Evolutionary conservation across 37 sponge, comb jelly and placozoan species (phyloP).

Genomic region (Agelas oroides): DNA sequence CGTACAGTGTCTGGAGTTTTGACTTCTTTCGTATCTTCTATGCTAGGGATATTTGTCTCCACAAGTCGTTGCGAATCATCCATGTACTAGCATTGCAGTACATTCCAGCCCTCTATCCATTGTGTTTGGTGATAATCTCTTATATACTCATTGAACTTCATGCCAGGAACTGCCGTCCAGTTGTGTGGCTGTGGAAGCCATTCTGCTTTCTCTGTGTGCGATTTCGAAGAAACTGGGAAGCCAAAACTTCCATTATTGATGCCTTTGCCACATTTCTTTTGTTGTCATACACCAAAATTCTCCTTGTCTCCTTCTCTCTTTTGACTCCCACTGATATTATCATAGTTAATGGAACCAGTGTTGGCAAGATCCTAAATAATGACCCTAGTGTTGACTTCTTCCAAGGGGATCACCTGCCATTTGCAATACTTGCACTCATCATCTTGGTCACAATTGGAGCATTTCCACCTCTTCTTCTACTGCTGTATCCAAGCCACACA

Average conservation of each 20-base stretch:
- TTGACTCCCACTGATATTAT: conserved; percentile 8
- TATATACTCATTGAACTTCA: conserved; percentile 41
- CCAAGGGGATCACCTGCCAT: conserved; percentile 15
- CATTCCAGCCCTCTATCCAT: conserved; percentile 38
- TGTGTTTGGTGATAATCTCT: conserved; percentile 3
- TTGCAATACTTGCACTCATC: conserved; percentile 11
- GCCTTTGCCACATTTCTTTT: conserved; percentile 60
- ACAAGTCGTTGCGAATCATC: conserved; percentile 6
- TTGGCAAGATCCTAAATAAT: background rate
- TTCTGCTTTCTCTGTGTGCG: conserved; percentile 35
- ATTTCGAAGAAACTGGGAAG: conserved; percentile 41
- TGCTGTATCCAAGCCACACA: conserved; percentile 33
- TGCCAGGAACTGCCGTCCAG: conserved; percentile 33
- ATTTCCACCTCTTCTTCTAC: conserved; percentile 38
- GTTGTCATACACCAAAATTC: conserved; percentile 48
- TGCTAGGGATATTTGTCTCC: background rate
- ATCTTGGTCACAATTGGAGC: conserved; percentile 26
- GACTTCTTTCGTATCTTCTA: conserved; percentile 31
- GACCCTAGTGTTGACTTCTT: conserved; percentile 44
- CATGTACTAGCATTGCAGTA: conserved; percentile 30
- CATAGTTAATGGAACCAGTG: background rate
- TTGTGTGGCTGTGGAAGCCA: conserved; percentile 55
- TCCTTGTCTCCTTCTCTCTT: conserved; percentile 23
- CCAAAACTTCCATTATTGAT: conserved; percentile 56
- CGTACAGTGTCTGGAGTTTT: conserved; percentile 48